A percentile compares a stretch with the other conserved stretches of the same genome.
Conservation (phyloP, 2,888 invertebrate genomes). For the Heteropelma amictum region DNA sequence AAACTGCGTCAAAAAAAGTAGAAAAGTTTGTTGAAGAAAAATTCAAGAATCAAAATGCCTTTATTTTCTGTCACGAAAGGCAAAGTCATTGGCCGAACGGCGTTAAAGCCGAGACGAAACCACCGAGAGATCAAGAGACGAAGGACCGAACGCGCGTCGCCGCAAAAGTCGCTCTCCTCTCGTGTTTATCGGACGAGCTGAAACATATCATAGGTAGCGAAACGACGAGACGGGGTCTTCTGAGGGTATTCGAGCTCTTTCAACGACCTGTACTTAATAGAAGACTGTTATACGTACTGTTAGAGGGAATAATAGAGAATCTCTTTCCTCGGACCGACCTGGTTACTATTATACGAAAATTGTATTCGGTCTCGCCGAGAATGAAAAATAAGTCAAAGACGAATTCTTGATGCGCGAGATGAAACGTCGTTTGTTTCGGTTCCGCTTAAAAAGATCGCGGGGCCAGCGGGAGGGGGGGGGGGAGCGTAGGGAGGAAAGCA, state of each 20-base stretch:
- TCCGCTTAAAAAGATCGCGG: no score
- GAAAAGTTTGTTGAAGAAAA: no score
- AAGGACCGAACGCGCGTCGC: constrained; percentile 89
- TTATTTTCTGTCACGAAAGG: constrained; percentile 75
- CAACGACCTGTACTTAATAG: constrained; percentile 92
- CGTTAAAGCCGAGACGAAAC: constrained; percentile 79
- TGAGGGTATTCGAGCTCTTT: constrained; percentile 92
- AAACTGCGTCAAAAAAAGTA: no score
- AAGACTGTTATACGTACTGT: constrained; percentile 88
- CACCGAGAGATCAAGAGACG: constrained; percentile 80
- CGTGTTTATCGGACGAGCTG: constrained; percentile 93
- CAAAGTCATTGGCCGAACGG: constrained; percentile 83
- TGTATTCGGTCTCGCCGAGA: constrained; percentile 84
- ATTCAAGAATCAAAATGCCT: no score
- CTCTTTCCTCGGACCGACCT: constrained; percentile 90
- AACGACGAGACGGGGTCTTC: constrained; percentile 89
- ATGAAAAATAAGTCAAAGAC: constrained; percentile 67
- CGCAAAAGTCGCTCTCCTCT: constrained; percentile 91
- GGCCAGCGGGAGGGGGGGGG: no score
- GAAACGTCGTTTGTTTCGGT: constrained; percentile 21
- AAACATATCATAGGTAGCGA: constrained; percentile 94
- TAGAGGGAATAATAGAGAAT: constrained; percentile 89
- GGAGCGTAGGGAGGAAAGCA: neutral
- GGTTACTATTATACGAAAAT: constrained; percentile 84
- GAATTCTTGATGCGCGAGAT: constrained; percentile 64